Evolutionary conservation across 2,113 vertebrate genomes (phyloP).

Genomic region (Microtus richardsoni): DNA sequence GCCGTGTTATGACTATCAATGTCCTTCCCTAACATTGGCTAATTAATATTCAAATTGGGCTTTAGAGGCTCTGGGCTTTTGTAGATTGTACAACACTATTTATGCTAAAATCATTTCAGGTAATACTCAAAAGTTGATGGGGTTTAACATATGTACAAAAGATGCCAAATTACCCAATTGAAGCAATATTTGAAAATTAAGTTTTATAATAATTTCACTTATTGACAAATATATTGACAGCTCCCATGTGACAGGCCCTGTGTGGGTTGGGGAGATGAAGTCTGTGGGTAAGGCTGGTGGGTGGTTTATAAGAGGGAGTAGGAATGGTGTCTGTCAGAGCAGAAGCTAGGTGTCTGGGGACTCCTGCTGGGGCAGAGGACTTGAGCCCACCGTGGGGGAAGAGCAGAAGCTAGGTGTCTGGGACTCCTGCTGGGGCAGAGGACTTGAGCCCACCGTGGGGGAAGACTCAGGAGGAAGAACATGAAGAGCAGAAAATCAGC

Average conservation of each 20-base stretch:
- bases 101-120: background rate
- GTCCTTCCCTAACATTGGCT: background rate
- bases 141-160: background rate
- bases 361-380: fast-evolving
- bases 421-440: fast-evolving
- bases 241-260: too few relatives aligned
- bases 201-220: too few relatives aligned
- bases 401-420: fast-evolving
- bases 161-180: background rate
- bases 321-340: fast-evolving
- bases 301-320: background rate
- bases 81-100: background rate
- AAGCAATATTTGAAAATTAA: too few relatives aligned
- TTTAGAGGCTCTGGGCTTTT: background rate
- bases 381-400: background rate
- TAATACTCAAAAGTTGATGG: too few relatives aligned
- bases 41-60: background rate
- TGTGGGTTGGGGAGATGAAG: too few relatives aligned
- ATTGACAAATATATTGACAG: too few relatives aligned
- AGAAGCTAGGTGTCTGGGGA: fast-evolving
- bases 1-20: background rate
- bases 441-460: background rate
- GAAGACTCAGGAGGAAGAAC: too few relatives aligned
- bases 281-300: background rate
- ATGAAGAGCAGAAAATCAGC: fast-evolving